These are phyloP conservation scores for Arctopsyche grandis DNA, from an alignment of 1,140 invertebrate genomes.

Conservation along the genomic window DNA sequence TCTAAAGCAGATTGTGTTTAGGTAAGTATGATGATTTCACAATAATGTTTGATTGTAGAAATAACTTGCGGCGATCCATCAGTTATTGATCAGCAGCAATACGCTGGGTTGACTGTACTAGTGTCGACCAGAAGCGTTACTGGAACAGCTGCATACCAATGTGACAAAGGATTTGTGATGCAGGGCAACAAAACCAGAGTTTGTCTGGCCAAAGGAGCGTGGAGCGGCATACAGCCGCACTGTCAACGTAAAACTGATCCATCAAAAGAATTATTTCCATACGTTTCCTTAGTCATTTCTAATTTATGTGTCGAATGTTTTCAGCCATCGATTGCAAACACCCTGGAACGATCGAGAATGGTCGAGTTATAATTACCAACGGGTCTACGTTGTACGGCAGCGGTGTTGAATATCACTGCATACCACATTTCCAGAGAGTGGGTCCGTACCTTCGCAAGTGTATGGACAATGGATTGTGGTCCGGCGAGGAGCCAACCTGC, in stretches of 20 bases:
- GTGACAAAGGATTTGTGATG: conserved; percentile 82
- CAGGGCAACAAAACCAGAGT: conserved; percentile 81
- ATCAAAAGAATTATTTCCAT: no score
- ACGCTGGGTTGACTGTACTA: conserved; percentile 58
- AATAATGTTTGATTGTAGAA: conserved; percentile 62
- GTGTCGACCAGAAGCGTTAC: conserved; percentile 78
- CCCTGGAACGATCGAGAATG: conserved; percentile 83
- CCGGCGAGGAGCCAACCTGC: conserved; percentile 82
- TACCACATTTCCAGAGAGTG: conserved; percentile 83
- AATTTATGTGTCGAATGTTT: conserved; percentile 51
- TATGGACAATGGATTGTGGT: conserved; percentile 84
- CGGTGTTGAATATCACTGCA: conserved; percentile 87
- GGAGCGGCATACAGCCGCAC: conserved; percentile 80
- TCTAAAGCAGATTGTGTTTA: no score
- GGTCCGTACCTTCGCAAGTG: conserved; percentile 86
- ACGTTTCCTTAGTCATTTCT: no score
- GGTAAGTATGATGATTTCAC: no score
- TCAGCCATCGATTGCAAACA: conserved; percentile 85
- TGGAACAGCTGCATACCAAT: conserved; percentile 81
- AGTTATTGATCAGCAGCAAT: conserved; percentile 58
- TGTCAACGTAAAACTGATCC: conserved; percentile 91
- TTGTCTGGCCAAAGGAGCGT: conserved; percentile 82
- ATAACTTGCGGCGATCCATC: conserved; percentile 78
- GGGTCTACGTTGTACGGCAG: conserved; percentile 83
- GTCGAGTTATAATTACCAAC: conserved; percentile 86